Percentiles rank a stretch among this genome's conserved stretches.
Conservation (phyloP, 2,888 invertebrate genomes). For the Lycophotia porphyrea region DNA sequence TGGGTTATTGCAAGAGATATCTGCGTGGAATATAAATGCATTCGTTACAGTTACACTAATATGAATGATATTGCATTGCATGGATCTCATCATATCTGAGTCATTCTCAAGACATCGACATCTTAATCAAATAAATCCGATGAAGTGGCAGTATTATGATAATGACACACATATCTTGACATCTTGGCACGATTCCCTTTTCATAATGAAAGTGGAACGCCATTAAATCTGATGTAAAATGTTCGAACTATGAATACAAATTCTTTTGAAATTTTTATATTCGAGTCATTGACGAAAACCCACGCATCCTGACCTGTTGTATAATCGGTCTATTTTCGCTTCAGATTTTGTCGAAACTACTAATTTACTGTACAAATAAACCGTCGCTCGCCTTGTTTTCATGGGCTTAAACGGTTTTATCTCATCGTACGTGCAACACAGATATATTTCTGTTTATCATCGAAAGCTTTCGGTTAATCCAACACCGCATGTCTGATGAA, state of each 20-base stretch:
- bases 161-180: constrained; percentile 50
- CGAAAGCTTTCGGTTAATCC: constrained; percentile 48
- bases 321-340: constrained; percentile 25
- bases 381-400: constrained; percentile 16
- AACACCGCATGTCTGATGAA: constrained; percentile 13
- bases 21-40: not conserved
- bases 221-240: constrained; percentile 40
- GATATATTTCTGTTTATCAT: constrained; percentile 37
- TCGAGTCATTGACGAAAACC: constrained; percentile 28
- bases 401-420: constrained; percentile 39
- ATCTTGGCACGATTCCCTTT: constrained; percentile 51
- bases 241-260: constrained; percentile 53
- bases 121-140: constrained; percentile 31
- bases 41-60: constrained; percentile 6
- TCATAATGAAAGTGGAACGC: constrained; percentile 24
- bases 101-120: constrained; percentile 15
- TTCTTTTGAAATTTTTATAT: constrained; percentile 35
- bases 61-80: constrained; percentile 11
- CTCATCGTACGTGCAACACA: constrained; percentile 39
- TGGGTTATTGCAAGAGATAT: not conserved
- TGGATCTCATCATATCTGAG: constrained; percentile 22
- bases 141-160: constrained; percentile 45
- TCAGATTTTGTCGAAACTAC: constrained; percentile 23
- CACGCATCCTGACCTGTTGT: constrained; percentile 26
- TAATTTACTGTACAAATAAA: constrained; percentile 31